Evolutionary conservation across 2,797 vertebrate genomes (phyloP), one percentile per base, ranked within the genome.

Genomic region (Myotis daubentonii): DNA sequence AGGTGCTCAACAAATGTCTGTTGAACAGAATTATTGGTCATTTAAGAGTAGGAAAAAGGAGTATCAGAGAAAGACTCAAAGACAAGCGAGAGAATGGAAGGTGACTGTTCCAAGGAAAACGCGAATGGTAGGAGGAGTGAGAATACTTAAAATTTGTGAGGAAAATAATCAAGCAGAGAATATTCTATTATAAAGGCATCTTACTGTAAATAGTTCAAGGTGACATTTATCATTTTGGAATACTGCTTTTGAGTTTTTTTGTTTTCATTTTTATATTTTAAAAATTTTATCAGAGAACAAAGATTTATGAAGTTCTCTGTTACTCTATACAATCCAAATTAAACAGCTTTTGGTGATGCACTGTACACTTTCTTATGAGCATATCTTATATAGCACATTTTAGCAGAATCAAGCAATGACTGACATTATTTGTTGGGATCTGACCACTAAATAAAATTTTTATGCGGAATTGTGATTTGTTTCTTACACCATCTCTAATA

Each of bases 371-470:
- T 97, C 96, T 96, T 97, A 97, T 79, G 76, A 92, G 62, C 96
- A 49, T 97, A 97, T 97, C 97, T 97, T 78, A 36, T 25, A 97
- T 66, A 95, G 96, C 95, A 96, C 97, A 97, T 97, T 97, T 96
- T 96, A 97, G 91, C 95, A 97, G 91, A 97, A 95, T 94, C 88
- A 49, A 97, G 93, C 72, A 85, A 96, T 91, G 96, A 91, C 82
- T 53, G 88, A 74, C 97, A 89, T 96, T 94, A 87, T 2, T 97
- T 97, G 95, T 89, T 96, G 87, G 97, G 96, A 97, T 95, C 96
- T 95, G 93, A 98, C 91, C 96, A 98, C 96, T 97, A 95, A 98
- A 98, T 98, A 98, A 98, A 98, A 95, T 96, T 96, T 98, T 98
- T 98, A 97, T 96, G 97, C 97, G 97, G 94, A 97, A 90, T 38